These are phyloP conservation scores for Macrostomum lignano DNA, from an alignment of 1,140 invertebrate genomes.

Conservation along the genomic window DNA sequence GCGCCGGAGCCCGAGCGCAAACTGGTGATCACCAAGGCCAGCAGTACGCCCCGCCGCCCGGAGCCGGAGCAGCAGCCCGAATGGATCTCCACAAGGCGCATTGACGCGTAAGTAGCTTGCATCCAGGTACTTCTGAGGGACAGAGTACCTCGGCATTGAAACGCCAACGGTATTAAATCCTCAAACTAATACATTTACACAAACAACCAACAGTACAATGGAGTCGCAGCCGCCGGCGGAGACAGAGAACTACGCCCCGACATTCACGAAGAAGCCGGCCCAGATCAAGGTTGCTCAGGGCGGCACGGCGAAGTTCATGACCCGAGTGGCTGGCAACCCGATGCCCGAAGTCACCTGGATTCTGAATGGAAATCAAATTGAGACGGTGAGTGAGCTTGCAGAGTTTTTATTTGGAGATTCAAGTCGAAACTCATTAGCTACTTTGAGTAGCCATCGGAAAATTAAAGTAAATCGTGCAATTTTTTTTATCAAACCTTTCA, in stretches of 20 bases:
- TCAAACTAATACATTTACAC: too few relatives aligned
- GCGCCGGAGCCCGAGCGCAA: conserved; percentile 13
- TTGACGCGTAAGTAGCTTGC: background rate
- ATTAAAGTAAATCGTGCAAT: too few relatives aligned
- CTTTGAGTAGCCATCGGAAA: too few relatives aligned
- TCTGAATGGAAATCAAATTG: too few relatives aligned
- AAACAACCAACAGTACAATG: too few relatives aligned
- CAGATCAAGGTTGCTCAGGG: conserved; percentile 57
- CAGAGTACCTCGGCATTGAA: too few relatives aligned
- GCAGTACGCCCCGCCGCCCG: background rate
- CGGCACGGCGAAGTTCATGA: conserved; percentile 70
- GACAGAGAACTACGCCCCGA: conserved; percentile 43
- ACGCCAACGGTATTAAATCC: too few relatives aligned
- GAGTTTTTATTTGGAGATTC: too few relatives aligned
- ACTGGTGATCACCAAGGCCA: conserved; percentile 11
- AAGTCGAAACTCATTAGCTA: too few relatives aligned
- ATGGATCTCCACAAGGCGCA: background rate
- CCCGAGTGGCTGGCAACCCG: conserved; percentile 66
- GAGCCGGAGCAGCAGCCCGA: background rate
- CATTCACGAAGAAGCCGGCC: conserved; percentile 70
- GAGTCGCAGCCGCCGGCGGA: conserved; percentile 30
- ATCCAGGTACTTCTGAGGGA: background rate
- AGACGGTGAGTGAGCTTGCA: conserved; percentile 41
- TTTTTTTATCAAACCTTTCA: too few relatives aligned
- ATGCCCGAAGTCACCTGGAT: conserved; percentile 81